phyloP scores from a whole-genome alignment of 2,888 invertebrate genomes.

The Spialia ferax region DNA sequence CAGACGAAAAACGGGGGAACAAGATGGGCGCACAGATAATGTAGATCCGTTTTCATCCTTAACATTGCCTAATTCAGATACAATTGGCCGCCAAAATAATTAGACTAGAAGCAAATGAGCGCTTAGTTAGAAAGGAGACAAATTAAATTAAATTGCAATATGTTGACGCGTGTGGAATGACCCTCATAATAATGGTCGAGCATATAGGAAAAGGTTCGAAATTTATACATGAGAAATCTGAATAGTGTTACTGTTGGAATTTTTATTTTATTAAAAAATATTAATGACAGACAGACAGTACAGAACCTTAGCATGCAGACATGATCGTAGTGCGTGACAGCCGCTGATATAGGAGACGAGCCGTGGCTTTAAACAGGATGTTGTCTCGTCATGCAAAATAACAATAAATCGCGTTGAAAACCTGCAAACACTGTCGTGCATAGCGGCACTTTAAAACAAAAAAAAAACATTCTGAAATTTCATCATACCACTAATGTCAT shows the following conservation, averaged over 20 bases:
- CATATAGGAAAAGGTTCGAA: no score
- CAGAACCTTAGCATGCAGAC: slow-evolving; percentile 8
- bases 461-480: not conserved
- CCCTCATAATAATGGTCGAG: no score
- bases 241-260: no score
- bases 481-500: not conserved
- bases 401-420: slow-evolving; percentile 5
- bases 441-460: not conserved
- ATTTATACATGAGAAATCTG: no score
- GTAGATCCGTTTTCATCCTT: not conserved
- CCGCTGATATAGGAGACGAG: slow-evolving; percentile 7
- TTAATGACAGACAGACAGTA: not conserved
- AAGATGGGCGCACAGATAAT: not conserved
- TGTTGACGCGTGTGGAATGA: not conserved
- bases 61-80: not conserved
- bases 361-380: slow-evolving; percentile 1
- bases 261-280: not conserved
- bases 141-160: not conserved
- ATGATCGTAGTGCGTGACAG: slow-evolving; percentile 5
- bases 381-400: slow-evolving; percentile 23
- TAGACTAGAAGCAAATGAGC: not conserved
- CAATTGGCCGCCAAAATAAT: no score
- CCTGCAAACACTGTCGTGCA: slow-evolving; percentile 5
- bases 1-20: not conserved
- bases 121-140: not conserved